Base-by-base conservation (phyloP, 2,888 invertebrate species). In the Hedychridium roseum region DNA sequence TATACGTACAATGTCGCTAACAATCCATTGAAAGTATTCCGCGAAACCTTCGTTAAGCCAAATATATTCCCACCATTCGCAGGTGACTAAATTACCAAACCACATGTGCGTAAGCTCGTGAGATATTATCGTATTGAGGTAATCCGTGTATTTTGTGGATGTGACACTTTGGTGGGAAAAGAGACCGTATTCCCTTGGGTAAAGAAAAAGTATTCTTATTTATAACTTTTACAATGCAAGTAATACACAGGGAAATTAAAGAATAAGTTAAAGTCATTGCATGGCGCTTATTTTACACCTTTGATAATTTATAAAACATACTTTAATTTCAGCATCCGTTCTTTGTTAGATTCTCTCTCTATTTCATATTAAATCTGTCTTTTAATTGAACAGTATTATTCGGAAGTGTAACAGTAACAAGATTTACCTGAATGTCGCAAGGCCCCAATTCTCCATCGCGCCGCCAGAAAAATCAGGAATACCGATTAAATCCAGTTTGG, bases 391-490 rank as follows among this genome's bases (percentile, higher is more conserved):
- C n/a, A n/a, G n/a, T n/a, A n/a, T n/a, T n/a, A n/a, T n/a, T n/a
- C n/a, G n/a, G n/a, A n/a, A n/a, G n/a, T n/a, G n/a, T n/a, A n/a
- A n/a, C n/a, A n/a, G n/a, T n/a, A n/a, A n/a, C n/a, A n/a, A n/a
- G n/a, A 35, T 47, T 64, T 62, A 86, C 86, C 85, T 84, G 35
- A 68, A 72, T 3, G 81, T 89, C 88, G 14, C 90, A 35, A 95
- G 79, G 2, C 94, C 95, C 94, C 94, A 95, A 72, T 95, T 95
- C 75, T 95, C 94, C 94, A 94, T 94, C 14, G 93, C 94, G 11
- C 90, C 91, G 60, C 88, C 86, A 20, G 86, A 83, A 66, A 93
- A 92, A 64, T 93, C 91, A 0, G 94, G 92, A 2, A 94, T 85
- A 0, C 91, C 93, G 1, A 89, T 88, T 49, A 91, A 85, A 64